Evolutionary conservation across 1,140 invertebrate genomes (phyloP).

Genomic region (Ladona fulva): DNA sequence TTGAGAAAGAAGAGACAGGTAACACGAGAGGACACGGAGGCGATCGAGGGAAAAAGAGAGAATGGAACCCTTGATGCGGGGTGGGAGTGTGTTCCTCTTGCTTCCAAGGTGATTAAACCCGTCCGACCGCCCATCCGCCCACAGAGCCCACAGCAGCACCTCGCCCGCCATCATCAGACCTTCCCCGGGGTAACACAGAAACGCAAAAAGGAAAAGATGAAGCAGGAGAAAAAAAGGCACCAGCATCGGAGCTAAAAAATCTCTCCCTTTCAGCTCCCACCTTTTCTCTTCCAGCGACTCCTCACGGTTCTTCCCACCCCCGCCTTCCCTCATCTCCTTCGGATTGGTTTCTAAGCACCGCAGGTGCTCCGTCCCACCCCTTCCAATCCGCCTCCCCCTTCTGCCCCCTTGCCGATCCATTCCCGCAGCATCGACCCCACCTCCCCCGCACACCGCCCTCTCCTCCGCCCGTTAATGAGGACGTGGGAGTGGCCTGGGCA

Average conservation of each 20-base stretch:
- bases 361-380: background rate
- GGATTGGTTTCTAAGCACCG: conserved; percentile 1
- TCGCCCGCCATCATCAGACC: background rate
- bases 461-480: too few relatives aligned
- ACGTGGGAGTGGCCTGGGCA: background rate
- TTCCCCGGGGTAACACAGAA: conserved; percentile 6
- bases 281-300: too few relatives aligned
- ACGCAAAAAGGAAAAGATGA: conserved; percentile 3
- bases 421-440: too few relatives aligned
- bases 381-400: background rate
- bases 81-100: background rate
- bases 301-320: background rate
- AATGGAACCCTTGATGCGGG: too few relatives aligned
- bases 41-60: too few relatives aligned
- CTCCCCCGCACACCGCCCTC: background rate
- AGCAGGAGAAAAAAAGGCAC: too few relatives aligned
- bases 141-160: background rate
- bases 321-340: background rate
- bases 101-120: background rate
- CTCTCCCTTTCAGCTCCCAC: too few relatives aligned
- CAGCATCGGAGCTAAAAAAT: background rate
- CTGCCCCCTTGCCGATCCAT: background rate
- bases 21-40: background rate
- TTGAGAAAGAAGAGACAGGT: background rate
- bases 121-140: too few relatives aligned